phyloP scores from a whole-genome alignment of 2,113 vertebrate species.

The Fulmarus glacialis region DNA sequence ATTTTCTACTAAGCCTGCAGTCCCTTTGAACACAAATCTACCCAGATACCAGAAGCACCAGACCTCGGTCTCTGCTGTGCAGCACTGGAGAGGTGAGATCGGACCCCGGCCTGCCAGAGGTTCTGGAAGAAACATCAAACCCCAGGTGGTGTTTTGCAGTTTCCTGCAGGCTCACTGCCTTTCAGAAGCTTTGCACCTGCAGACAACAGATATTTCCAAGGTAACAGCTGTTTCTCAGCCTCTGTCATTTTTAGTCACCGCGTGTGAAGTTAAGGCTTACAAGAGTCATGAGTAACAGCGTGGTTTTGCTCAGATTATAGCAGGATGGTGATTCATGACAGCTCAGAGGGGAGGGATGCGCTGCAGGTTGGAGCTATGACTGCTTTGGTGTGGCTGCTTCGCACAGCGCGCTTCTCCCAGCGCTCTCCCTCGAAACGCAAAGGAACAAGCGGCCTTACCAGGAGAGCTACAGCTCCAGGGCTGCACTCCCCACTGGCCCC shows the following conservation, averaged over 20 bases:
- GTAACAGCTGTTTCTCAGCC: not conserved
- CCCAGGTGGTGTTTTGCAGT: not conserved
- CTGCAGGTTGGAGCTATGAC: not conserved
- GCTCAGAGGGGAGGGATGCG: not conserved
- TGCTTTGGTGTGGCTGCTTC: not conserved
- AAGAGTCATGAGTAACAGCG: not conserved
- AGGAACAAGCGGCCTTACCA: accelerated
- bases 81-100: not conserved
- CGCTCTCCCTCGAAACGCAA: not conserved
- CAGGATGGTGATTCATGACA: not conserved
- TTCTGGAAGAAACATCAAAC: not conserved
- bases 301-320: not conserved
- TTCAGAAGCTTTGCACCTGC: not conserved
- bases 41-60: not conserved
- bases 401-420: accelerated
- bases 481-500: not conserved
- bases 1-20: not conserved
- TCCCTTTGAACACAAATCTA: not conserved
- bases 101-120: not conserved
- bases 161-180: not conserved
- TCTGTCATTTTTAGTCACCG: not conserved
- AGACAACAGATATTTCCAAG: not conserved
- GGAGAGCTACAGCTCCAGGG: not conserved
- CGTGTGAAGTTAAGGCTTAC: accelerated
- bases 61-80: accelerated